Evolutionary conservation across 2,113 vertebrate genomes (phyloP).

Genomic region (Boulengeromyrus knoepffleri): DNA sequence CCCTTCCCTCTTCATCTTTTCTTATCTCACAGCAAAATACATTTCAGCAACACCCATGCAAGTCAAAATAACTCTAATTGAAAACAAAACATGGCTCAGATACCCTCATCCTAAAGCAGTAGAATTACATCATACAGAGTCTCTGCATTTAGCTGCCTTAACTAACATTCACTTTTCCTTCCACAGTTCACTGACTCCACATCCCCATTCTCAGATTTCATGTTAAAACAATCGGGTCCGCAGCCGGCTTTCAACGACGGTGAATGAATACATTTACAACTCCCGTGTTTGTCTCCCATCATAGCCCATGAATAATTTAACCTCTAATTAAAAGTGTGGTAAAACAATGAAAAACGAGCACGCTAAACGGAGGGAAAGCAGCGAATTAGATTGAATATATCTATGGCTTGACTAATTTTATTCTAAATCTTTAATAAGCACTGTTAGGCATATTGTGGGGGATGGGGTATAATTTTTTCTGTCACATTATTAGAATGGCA

Average conservation of each 20-base stretch:
- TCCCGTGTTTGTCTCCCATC: conserved; percentile 62
- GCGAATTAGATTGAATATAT: conserved; percentile 45
- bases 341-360: conserved; percentile 71
- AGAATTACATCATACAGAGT: not conserved
- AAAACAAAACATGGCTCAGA: not conserved
- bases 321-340: conserved; percentile 83
- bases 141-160: not conserved
- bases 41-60: not conserved
- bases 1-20: not conserved
- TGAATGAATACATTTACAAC: conserved; percentile 47
- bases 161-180: not conserved
- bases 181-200: not conserved
- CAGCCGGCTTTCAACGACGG: not conserved
- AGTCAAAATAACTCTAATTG: not conserved
- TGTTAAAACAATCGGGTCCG: not conserved
- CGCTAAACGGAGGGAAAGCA: conserved; percentile 51
- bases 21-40: not conserved
- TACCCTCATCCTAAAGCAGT: not conserved
- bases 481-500: not conserved
- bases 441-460: conserved; percentile 1
- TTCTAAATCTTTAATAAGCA: conserved; percentile 32
- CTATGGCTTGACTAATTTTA: conserved; percentile 41
- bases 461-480: not conserved
- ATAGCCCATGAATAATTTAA: conserved; percentile 74
- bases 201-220: not conserved